Conservation (phyloP, 2,888 invertebrate species). For the Melipona bicolor region DNA sequence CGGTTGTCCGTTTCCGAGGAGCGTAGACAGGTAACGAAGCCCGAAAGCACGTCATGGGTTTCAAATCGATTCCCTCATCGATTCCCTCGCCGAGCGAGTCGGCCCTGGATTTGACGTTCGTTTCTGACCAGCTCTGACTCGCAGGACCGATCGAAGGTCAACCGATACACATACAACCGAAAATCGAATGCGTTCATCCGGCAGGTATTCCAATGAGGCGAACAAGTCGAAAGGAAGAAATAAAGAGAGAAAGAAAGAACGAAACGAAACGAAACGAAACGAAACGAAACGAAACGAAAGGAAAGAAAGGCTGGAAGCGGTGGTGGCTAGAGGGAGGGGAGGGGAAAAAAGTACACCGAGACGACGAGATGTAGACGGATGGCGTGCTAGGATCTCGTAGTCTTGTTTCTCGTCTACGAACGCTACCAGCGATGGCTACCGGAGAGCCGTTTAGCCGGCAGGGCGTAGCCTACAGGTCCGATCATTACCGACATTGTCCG, state of each 20-base stretch:
- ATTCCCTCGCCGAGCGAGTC: conserved; percentile 48
- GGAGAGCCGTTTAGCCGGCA: conserved; percentile 72
- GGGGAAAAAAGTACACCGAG: conserved; percentile 56
- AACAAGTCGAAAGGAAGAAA: conserved; percentile 59
- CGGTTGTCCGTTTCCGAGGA: not conserved
- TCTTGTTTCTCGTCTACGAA: conserved; percentile 79
- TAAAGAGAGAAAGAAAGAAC: conserved; percentile 55
- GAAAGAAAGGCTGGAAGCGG: conserved; percentile 41
- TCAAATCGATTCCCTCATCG: conserved; percentile 65
- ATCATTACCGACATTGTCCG: conserved; percentile 84
- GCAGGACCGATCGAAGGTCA: conserved; percentile 76
- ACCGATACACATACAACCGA: conserved; percentile 74
- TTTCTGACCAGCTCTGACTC: conserved; percentile 56
- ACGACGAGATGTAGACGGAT: conserved; percentile 72
- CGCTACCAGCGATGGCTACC: conserved; percentile 77
- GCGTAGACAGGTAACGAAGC: conserved; percentile 24
- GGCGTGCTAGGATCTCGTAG: conserved; percentile 70
- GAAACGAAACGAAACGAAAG: conserved; percentile 18
- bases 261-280: not conserved
- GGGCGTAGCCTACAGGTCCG: conserved; percentile 81
- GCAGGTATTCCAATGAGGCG: conserved; percentile 78
- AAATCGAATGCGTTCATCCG: conserved; percentile 81
- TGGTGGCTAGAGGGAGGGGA: conserved; percentile 20
- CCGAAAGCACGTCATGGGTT: conserved; percentile 28
- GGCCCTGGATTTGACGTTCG: conserved; percentile 60